phyloP scores from a whole-genome alignment of 35 echinoderm and acorn worm genomes.

The Nesometra sesokonis region DNA sequence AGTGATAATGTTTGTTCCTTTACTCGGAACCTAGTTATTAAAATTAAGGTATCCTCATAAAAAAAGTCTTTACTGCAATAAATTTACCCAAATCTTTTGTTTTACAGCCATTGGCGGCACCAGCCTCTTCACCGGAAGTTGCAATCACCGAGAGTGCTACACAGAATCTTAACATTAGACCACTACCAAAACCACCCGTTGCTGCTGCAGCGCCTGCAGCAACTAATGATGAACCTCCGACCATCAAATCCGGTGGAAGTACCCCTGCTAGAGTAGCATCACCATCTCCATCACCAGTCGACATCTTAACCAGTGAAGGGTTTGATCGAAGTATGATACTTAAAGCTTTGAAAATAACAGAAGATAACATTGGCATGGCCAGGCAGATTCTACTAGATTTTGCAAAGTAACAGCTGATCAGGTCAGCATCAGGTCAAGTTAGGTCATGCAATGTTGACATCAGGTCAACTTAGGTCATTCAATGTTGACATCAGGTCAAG shows the following conservation, averaged over 20 bases:
- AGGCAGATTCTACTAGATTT: conserved; percentile 63
- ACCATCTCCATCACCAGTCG: conserved; percentile 18
- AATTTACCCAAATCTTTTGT: too few species aligned
- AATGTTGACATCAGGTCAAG: too few species aligned
- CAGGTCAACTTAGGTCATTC: too few species aligned
- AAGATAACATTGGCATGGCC: conserved; percentile 69
- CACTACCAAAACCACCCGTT: conserved; percentile 23
- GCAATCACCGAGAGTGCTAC: not conserved
- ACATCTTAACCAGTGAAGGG: conserved; percentile 56
- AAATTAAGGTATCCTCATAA: too few species aligned
- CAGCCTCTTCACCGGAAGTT: not conserved
- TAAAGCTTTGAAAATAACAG: conserved; percentile 75
- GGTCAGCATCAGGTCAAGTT: too few species aligned
- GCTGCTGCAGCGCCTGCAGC: not conserved
- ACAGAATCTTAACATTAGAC: conserved; percentile 1
- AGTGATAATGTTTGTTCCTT: too few species aligned
- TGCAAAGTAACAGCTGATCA: not conserved
- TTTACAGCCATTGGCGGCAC: not conserved
- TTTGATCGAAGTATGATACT: conserved; percentile 48
- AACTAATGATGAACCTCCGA: too few species aligned
- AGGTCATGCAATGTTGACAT: too few species aligned
- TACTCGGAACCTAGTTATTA: too few species aligned
- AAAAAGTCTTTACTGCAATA: too few species aligned
- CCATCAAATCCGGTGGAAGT: not conserved
- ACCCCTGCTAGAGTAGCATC: conserved; percentile 12